These are phyloP conservation scores for Gallinago paraguaiae DNA, from an alignment of 2,113 vertebrate species.

Conservation along the genomic window DNA sequence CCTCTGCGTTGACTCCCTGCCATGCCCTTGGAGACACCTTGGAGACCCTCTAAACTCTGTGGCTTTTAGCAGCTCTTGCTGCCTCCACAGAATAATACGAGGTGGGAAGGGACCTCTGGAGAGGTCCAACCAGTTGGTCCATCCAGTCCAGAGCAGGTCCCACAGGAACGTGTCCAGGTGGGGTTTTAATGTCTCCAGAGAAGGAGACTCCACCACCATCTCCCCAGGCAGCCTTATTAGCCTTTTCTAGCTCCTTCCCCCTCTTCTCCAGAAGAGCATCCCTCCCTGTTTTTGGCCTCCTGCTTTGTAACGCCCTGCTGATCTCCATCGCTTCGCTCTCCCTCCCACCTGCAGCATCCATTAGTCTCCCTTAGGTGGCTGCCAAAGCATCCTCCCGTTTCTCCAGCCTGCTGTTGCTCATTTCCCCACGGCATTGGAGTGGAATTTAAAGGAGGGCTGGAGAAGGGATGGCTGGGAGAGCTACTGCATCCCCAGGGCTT, in stretches of 20 bases:
- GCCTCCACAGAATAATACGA: no score
- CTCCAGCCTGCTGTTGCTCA: neutral
- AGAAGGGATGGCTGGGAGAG: neutral
- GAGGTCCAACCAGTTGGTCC: no score
- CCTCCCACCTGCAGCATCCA: neutral
- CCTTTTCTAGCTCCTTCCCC: neutral
- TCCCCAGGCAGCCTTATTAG: no score
- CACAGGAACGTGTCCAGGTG: no score
- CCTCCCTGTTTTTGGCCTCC: neutral
- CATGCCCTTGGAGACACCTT: neutral
- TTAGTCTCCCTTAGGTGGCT: neutral
- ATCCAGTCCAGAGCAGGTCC: no score
- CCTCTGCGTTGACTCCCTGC: neutral
- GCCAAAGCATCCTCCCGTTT: neutral
- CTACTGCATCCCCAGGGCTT: neutral
- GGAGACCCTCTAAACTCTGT: neutral
- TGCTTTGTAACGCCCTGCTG: neutral
- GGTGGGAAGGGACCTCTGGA: no score
- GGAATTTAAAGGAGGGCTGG: neutral
- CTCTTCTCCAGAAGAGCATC: neutral
- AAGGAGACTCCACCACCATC: no score
- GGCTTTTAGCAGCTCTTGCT: neutral
- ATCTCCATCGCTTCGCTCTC: neutral
- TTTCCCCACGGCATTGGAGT: neutral
- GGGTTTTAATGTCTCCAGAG: no score